Conservation (phyloP, 2,888 invertebrate species). For the Limnephilus auricula region DNA sequence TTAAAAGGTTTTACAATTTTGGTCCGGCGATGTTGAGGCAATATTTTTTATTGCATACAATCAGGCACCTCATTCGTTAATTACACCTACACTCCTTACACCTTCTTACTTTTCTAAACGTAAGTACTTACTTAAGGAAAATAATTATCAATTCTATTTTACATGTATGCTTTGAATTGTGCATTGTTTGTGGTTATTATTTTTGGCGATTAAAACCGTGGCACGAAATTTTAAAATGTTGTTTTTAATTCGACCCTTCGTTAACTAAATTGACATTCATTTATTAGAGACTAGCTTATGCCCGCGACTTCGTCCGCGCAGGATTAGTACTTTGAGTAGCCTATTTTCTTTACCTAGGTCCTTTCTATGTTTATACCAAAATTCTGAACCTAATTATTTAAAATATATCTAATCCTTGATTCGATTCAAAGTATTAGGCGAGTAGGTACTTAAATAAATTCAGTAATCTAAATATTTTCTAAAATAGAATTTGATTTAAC, state of each 20-base stretch:
- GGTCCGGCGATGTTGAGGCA: constrained; percentile 17
- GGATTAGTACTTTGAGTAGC: no score
- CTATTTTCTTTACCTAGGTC: no score
- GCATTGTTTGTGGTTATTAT: neutral
- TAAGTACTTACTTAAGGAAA: neutral
- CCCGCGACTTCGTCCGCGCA: no score
- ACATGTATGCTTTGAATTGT: neutral
- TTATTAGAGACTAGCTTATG: no score
- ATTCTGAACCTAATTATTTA: no score
- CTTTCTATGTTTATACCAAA: no score
- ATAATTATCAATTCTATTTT: neutral
- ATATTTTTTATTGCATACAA: constrained; percentile 25
- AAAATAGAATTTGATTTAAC: no score
- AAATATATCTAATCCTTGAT: no score
- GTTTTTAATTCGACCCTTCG: neutral
- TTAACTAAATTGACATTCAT: neutral
- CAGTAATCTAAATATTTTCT: no score
- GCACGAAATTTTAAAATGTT: neutral
- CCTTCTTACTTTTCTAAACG: neutral
- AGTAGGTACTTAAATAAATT: no score
- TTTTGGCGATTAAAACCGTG: neutral
- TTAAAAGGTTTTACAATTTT: constrained; percentile 21
- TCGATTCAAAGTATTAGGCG: no score
- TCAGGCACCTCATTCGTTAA: constrained; percentile 15
- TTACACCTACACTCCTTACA: constrained; percentile 29